Evolutionary conservation across 2,797 vertebrate genomes (phyloP).

Genomic region (Kryptopterus vitreolus): DNA sequence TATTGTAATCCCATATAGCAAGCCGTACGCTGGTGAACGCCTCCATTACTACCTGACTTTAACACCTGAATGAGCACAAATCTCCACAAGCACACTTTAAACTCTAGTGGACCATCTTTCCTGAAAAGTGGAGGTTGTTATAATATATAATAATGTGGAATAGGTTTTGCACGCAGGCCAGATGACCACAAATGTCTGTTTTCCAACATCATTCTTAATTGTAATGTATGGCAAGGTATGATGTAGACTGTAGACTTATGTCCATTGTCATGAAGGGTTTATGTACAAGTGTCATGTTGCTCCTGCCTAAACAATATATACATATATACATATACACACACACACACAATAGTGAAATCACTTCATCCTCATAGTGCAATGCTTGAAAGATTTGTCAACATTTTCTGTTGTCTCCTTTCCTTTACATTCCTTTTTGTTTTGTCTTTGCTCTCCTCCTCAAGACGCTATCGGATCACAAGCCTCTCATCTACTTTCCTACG

Average conservation of each 20-base stretch:
- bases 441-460: conserved; percentile 21
- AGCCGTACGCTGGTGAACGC: too few relatives aligned
- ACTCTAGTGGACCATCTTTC: too few relatives aligned
- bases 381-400: background rate
- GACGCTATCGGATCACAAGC: conserved; percentile 2
- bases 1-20: background rate
- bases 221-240: background rate
- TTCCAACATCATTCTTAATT: too few relatives aligned
- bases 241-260: background rate
- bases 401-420: conserved; percentile 14
- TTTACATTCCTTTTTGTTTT: conserved; percentile 30
- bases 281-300: background rate
- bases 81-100: too few relatives aligned
- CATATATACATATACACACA: background rate
- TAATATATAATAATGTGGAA: too few relatives aligned
- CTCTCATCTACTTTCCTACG: conserved; percentile 39
- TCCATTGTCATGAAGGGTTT: conserved; percentile 3
- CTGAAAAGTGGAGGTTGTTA: too few relatives aligned
- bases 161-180: too few relatives aligned
- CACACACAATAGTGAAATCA: too few relatives aligned
- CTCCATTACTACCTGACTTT: too few relatives aligned
- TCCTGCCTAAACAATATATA: background rate
- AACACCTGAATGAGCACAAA: too few relatives aligned
- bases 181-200: too few relatives aligned
- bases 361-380: background rate